Evolutionary conservation across 1,140 invertebrate genomes (phyloP), one percentile per base, ranked within the genome.

Genomic region (Hyposmocoma kahamanoa): DNA sequence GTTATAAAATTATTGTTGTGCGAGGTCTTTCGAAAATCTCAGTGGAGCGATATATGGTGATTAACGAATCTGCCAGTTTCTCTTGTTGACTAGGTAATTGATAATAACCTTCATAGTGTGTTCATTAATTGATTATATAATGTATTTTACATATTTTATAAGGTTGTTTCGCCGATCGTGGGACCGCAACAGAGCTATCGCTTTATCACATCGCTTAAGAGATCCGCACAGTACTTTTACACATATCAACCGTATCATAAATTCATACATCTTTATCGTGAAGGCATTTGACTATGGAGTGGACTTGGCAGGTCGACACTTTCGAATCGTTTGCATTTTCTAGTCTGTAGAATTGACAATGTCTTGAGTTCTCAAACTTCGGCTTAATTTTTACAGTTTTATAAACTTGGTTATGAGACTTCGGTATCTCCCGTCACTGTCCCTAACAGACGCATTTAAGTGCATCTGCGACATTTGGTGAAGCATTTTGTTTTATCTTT

Each of bases 291-390:
- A 47, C 39, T 56, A 54, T n/a, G n/a, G n/a, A n/a, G 50, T 42
- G 44, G 42, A 62, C 44, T 60, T 53, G 24, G 24, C 24, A 6
- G 5, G 24, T 26, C 24, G 24, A 36, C 32, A 36, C 32, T 36
- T 74, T 73, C 59, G 62, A 70, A 67, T 79, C 55, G 65, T 80
- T 82, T 79, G 75, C 76, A 84, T 82, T 82, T 80, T 84, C 81
- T 84, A 84, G 81, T 84, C 78, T 75, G 66, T 74, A 67, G 48
- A 67, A 72, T 67, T 62, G 65, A 62, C 55, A 53, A 72, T 62
- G 53, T 56, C 67, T 67, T 62, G 58, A 32, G 66, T 68, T 69
- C 69, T 62, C 67, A 53, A 55, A 47, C 59, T 58, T 66, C 62
- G 57, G 52, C 30, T 56, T 36, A 15, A 17, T 36, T n/a, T n/a